Evolutionary conservation across 2,888 invertebrate genomes (phyloP).

Genomic region (Dorcus parallelipipedus): DNA sequence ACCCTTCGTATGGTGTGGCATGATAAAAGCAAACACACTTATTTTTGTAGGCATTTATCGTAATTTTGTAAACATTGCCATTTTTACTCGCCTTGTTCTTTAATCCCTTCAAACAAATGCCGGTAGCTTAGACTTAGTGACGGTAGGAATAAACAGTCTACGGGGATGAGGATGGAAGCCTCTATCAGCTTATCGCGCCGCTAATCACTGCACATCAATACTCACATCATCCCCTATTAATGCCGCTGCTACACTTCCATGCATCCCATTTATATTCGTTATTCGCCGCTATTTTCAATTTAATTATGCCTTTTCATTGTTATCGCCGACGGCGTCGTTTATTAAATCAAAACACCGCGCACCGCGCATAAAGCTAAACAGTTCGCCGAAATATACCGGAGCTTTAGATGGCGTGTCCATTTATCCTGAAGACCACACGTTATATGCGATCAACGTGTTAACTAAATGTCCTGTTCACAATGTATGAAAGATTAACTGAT

Average conservation of each 20-base stretch:
- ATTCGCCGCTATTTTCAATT: constrained; percentile 10
- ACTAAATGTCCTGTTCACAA: not conserved
- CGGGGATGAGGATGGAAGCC: not conserved
- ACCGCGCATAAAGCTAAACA: not conserved
- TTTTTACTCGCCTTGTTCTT: not conserved
- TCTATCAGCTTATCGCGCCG: constrained; percentile 30
- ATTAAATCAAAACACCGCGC: constrained; percentile 11
- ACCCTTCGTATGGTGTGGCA: not conserved
- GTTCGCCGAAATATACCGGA: too few species aligned
- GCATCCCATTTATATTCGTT: constrained; percentile 8
- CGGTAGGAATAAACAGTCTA: not conserved
- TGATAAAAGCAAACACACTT: not conserved
- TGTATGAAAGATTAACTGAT: not conserved
- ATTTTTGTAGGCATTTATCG: not conserved
- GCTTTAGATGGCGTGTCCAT: not conserved
- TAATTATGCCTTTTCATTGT: constrained; percentile 18
- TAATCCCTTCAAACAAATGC: not conserved
- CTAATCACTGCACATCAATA: constrained; percentile 35
- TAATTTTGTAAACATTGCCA: not conserved
- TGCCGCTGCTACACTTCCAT: not conserved
- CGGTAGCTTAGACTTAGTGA: too few species aligned
- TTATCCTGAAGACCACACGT: not conserved
- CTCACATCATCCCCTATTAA: constrained; percentile 25
- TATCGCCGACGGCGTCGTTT: constrained; percentile 11
- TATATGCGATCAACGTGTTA: not conserved